Base-by-base conservation (phyloP, 2,888 invertebrate species). In the Dynastes grantii region DNA sequence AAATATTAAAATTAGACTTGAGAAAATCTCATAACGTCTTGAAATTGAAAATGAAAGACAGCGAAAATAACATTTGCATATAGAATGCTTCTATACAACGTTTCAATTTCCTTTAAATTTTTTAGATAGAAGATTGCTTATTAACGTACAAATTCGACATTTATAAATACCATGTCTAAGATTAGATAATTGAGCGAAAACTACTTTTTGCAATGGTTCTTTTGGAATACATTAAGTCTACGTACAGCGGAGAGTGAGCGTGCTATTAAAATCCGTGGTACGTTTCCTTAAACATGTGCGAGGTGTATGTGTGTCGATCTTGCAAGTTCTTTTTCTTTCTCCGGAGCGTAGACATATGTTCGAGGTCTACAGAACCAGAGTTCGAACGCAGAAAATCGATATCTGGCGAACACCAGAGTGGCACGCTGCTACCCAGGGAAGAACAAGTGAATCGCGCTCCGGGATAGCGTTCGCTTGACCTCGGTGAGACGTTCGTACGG, bases 371-470 rank as follows among this genome's bases (percentile, higher is more conserved):
- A 61, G 2, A 61, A 61, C 61, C 61, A 61, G 61, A 61, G 27
- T 63, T 32, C 63, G 37, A 63, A 63, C 63, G 32, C 5, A 63
- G 63, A 63, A 63, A 63, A 63, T 63, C 63, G 63, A 63, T 63
- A 63, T 29, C 6, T 63, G 63, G 63, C n/a, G 63, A 29, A 63
- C 29, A 32, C 63, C 63, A 32, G 63, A 63, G 63, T 63, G 63
- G 27, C 63, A 63, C 32, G 32, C 5, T 63, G 29, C n/a, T n/a
- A 32, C 63, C 32, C 63, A 63, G 32, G 63, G 63, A 63, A 63
- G 63, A 32, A 32, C 63, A 63, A 63, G 63, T 63, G 63, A 63
- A 63, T 63, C 11, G 32, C 63, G 63, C 27, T 63, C 63, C 63
- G 63, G 61, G 63, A 63, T n/a, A 29, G 63, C 32, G 29, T 63